Evolutionary conservation across 2,888 invertebrate species (phyloP), one percentile per base, ranked within the genome.

Genomic region (Mesochorus sp.): DNA sequence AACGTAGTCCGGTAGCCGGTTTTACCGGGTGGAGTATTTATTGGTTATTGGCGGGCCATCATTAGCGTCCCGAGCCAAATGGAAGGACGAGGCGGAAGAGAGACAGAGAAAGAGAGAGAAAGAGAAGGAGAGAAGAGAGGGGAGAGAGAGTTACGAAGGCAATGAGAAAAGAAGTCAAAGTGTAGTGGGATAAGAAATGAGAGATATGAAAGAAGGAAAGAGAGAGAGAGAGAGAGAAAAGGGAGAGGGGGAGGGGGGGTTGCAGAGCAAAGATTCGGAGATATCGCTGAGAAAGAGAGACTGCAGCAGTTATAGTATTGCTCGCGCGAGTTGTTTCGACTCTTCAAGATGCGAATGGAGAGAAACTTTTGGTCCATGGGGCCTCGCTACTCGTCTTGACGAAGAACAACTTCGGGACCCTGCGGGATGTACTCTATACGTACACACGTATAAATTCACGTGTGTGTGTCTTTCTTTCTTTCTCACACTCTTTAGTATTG

Each of bases 1-100:
- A 82, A 88, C 87, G 88, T 88, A 88, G 85, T 87, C 83, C 87
- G 86, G 88, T 88, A 88, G 88, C 87, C 85, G 85, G 86, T 87
- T 87, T 87, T 85, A 87, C 86, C 85, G 85, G 85, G 84, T 84
- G 57, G 86, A 88, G 87, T 88, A 88, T 88, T 88, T 88, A 88
- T 88, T 88, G 88, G 88, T 88, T 88, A 88, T 88, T 88, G 88
- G 91, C 83, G 88, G 88, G 84, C 91, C 91, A 84, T 91, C 91
- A 82, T 91, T 91, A 81, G 90, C 89, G 81, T 88, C 89, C 51
- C 87, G 88, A 86, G 70, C 89, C 53, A 62, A 79, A 70, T 74
- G 71, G 47, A 67, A 62, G 49, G 66, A 51, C 44, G 70, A 42
- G 72, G 17, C 26, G 70, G 24, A 49, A 44, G 49, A 49, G 42